phyloP scores from a whole-genome alignment of 2,113 vertebrate species.

The Labeo rohita region DNA sequence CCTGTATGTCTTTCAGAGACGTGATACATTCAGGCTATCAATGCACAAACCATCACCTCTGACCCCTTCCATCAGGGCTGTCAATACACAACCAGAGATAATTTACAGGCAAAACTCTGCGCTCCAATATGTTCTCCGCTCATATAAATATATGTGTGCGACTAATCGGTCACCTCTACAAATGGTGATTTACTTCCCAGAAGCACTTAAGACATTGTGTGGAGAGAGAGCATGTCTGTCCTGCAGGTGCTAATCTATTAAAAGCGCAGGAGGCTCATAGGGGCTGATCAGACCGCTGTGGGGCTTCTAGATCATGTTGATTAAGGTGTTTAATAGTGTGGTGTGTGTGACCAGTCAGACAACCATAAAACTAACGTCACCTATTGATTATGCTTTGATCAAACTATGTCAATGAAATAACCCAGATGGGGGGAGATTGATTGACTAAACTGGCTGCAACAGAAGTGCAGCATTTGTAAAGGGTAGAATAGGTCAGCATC shows the following conservation, averaged over 20 bases:
- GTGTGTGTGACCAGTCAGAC: background rate
- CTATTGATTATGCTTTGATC: slow-evolving; percentile 40
- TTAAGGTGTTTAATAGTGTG: background rate
- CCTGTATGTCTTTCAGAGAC: background rate
- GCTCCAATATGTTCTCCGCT: slow-evolving; percentile 56
- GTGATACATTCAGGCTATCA: background rate
- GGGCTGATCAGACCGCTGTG: background rate
- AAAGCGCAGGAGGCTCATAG: background rate
- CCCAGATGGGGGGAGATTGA: background rate
- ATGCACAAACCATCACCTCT: background rate
- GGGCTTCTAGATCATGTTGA: slow-evolving; percentile 33
- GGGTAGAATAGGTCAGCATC: background rate
- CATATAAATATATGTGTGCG: slow-evolving; percentile 65
- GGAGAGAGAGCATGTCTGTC: slow-evolving; percentile 50
- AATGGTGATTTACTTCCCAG: slow-evolving; percentile 63
- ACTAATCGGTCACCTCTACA: slow-evolving; percentile 53
- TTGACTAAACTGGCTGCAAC: background rate
- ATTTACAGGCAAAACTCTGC: slow-evolving; percentile 69
- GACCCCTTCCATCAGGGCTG: slow-evolving; percentile 53
- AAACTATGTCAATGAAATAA: slow-evolving; percentile 30
- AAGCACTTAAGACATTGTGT: slow-evolving; percentile 63
- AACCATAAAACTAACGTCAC: background rate
- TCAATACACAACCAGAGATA: slow-evolving; percentile 60
- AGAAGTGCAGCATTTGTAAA: background rate
- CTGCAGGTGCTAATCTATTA: slow-evolving; percentile 36